Evolutionary conservation across 2,113 vertebrate species (phyloP).

Genomic region (Notothenia coriiceps): DNA sequence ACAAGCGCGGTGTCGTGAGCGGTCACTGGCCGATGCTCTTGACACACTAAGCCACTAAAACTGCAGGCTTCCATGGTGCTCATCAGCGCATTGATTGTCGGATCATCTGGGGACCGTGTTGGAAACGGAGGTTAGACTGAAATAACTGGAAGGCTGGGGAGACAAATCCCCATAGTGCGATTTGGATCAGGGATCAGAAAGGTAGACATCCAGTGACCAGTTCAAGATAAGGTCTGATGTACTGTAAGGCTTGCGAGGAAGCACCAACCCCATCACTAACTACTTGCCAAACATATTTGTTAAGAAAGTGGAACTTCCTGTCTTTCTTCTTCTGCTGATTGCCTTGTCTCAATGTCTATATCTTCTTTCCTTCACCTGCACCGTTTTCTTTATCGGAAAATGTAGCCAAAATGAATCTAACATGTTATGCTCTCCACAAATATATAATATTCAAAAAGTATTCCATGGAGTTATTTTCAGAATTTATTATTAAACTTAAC

Average conservation of each 20-base stretch:
- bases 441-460: no score
- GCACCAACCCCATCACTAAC: no score
- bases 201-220: constrained; percentile 16
- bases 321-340: no score
- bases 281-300: no score
- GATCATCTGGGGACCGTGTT: constrained; percentile 60
- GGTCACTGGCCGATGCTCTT: constrained; percentile 30
- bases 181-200: constrained; percentile 63
- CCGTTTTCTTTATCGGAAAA: no score
- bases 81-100: constrained; percentile 69
- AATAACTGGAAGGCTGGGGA: constrained; percentile 63
- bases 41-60: constrained; percentile 35
- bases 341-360: no score
- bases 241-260: neutral
- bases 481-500: no score
- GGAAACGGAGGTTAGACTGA: constrained; percentile 55
- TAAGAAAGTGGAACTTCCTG: no score
- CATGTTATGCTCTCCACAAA: no score
- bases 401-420: no score
- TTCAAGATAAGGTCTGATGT: constrained; percentile 9
- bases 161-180: constrained; percentile 56
- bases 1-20: constrained; percentile 26
- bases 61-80: constrained; percentile 42
- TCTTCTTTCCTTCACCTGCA: no score
- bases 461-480: no score